Evolutionary conservation across 2,113 vertebrate genomes (phyloP).

Genomic region (Thinocorus orbignyianus): DNA sequence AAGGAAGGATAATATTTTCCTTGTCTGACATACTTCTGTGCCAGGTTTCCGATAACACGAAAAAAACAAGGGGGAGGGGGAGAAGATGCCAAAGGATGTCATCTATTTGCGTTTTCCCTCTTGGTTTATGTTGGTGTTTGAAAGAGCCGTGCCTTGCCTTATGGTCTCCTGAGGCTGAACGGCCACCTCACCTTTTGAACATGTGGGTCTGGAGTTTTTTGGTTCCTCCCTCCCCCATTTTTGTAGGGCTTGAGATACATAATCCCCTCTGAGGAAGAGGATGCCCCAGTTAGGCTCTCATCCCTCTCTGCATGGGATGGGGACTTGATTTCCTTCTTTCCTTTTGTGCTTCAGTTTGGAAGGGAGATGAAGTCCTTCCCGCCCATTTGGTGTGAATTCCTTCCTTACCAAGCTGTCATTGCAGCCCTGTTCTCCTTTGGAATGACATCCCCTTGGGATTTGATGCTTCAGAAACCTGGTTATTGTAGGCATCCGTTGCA

Average conservation of each 20-base stretch:
- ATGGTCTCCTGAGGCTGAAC: fast-evolving
- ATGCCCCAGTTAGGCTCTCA: neutral
- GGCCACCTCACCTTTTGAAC: neutral
- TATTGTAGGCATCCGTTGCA: fast-evolving
- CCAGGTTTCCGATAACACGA: neutral
- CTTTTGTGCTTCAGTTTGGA: neutral
- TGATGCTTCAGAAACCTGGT: neutral
- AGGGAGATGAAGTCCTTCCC: neutral
- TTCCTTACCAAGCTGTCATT: neutral
- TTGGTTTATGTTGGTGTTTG: neutral
- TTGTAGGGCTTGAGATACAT: neutral
- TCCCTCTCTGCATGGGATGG: neutral
- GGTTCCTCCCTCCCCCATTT: neutral
- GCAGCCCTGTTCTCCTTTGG: neutral
- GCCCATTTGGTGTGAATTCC: fast-evolving
- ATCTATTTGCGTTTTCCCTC: fast-evolving
- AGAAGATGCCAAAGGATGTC: neutral
- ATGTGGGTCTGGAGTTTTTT: fast-evolving
- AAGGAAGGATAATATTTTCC: neutral
- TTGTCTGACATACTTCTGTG: neutral
- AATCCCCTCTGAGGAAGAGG: fast-evolving
- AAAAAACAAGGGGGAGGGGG: neutral
- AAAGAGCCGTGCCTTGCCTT: neutral
- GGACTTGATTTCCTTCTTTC: neutral
- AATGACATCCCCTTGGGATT: neutral